Percentiles rank a stretch among this genome's conserved stretches.
phyloP scores from a whole-genome alignment of 2,888 invertebrate genomes.

The Seira sanloemensis region DNA sequence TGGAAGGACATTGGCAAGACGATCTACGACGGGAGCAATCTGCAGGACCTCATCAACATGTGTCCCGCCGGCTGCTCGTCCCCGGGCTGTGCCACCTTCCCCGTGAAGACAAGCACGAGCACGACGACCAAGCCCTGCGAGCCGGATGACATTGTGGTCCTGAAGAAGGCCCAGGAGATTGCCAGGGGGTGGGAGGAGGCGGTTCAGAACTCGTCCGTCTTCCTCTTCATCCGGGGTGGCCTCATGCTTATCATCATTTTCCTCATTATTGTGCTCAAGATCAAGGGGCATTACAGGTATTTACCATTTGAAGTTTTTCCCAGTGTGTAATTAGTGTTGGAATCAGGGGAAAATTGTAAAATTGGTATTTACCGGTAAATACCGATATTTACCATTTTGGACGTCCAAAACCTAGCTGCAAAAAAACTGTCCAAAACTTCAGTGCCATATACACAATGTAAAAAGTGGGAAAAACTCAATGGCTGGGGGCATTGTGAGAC shows the following conservation, averaged over 20 bases:
- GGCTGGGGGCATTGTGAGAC: too few relatives aligned
- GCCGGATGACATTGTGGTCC: constrained; percentile 6
- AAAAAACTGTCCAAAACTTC: too few relatives aligned
- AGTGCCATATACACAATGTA: too few relatives aligned
- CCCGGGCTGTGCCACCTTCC: neutral
- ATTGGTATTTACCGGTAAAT: too few relatives aligned
- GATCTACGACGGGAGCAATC: constrained; percentile 39
- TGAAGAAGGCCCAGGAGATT: constrained; percentile 29
- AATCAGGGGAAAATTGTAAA: too few relatives aligned
- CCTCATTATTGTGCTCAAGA: constrained; percentile 32
- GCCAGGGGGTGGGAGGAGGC: constrained; percentile 19
- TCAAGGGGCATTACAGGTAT: constrained; percentile 38
- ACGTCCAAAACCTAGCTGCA: too few relatives aligned
- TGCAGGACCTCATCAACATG: constrained; percentile 24
- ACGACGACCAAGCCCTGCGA: neutral
- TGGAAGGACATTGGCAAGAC: constrained; percentile 27
- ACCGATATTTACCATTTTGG: too few relatives aligned
- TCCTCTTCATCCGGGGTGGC: constrained; percentile 8
- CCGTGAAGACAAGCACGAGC: neutral
- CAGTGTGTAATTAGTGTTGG: too few relatives aligned
- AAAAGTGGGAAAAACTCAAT: too few relatives aligned
- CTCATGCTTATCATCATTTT: neutral
- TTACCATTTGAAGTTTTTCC: too few relatives aligned
- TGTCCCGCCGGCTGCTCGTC: constrained; percentile 41
- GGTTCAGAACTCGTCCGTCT: neutral